phyloP scores from a whole-genome alignment of 2,113 vertebrate species.

The Siniperca chuatsi region DNA sequence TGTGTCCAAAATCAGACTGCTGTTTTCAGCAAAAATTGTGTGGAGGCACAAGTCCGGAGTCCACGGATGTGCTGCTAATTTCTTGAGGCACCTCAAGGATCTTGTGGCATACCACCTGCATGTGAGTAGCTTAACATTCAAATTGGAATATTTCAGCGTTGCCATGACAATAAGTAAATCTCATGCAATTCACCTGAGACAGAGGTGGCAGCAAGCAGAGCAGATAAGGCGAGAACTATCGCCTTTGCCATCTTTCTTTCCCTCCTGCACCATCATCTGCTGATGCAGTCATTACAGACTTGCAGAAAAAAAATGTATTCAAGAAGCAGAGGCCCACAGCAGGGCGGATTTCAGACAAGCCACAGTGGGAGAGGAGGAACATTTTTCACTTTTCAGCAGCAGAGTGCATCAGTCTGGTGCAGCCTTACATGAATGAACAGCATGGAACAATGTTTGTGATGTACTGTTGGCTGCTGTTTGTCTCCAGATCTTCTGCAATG shows the following conservation, averaged over 20 bases:
- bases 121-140: constrained; percentile 24
- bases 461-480: neutral
- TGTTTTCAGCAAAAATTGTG: neutral
- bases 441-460: neutral
- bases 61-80: neutral
- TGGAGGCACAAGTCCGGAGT: neutral
- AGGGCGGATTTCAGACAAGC: constrained; percentile 34
- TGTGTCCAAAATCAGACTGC: neutral
- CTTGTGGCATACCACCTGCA: neutral
- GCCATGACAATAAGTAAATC: constrained; percentile 57
- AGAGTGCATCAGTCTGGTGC: constrained; percentile 1
- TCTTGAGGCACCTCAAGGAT: neutral
- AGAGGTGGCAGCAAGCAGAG: constrained; percentile 19
- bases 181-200: constrained; percentile 38
- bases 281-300: constrained; percentile 38
- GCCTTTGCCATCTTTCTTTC: constrained; percentile 16
- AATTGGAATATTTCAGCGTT: constrained; percentile 31
- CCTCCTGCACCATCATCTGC: constrained; percentile 16
- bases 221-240: constrained; percentile 9
- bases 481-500: neutral
- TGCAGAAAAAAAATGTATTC: constrained; percentile 15
- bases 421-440: neutral
- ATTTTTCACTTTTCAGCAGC: neutral
- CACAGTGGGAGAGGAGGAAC: neutral
- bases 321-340: constrained; percentile 41